Conservation (phyloP, 1,140 invertebrate species). For the Brachionus asplanchnoidis region DNA sequence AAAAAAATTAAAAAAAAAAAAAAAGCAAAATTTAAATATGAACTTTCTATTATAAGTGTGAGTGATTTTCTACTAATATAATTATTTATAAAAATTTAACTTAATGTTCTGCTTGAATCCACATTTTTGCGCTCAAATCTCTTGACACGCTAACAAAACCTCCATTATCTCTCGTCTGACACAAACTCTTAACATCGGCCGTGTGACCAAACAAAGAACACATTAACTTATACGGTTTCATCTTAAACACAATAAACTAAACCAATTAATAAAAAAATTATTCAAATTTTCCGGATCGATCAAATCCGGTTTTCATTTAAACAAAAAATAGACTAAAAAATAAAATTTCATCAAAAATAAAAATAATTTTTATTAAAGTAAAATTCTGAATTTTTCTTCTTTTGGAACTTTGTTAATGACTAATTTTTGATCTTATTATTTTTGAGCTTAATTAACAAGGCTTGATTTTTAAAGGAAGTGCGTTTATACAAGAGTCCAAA, state of each 20-base stretch:
- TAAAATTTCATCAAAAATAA: not conserved
- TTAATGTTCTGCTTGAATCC: not conserved
- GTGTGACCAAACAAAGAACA: slow-evolving; percentile 24
- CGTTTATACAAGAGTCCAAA: slow-evolving; percentile 86
- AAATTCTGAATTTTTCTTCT: slow-evolving; percentile 58
- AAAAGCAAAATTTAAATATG: too few relatives aligned
- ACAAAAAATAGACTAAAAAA: not conserved
- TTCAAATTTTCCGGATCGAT: not conserved
- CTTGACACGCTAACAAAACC: slow-evolving; percentile 40
- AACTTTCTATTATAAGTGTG: too few relatives aligned
- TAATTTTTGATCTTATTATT: too few relatives aligned
- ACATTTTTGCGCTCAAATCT: slow-evolving; percentile 29
- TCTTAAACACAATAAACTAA: not conserved
- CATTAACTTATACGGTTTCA: slow-evolving; percentile 39
- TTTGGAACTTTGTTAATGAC: slow-evolving; percentile 85
- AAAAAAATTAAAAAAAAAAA: too few relatives aligned
- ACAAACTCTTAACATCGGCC: slow-evolving; percentile 33
- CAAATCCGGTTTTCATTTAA: not conserved
- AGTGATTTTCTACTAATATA: too few relatives aligned
- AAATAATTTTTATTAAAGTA: slow-evolving; percentile 16
- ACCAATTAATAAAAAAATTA: not conserved
- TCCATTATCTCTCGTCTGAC: not conserved
- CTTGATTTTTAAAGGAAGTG: slow-evolving; percentile 62
- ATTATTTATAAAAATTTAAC: not conserved
- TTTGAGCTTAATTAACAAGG: too few relatives aligned